These are phyloP conservation scores for Heliconius aoede DNA, from an alignment of 2,888 invertebrate genomes.

Conservation along the genomic window DNA sequence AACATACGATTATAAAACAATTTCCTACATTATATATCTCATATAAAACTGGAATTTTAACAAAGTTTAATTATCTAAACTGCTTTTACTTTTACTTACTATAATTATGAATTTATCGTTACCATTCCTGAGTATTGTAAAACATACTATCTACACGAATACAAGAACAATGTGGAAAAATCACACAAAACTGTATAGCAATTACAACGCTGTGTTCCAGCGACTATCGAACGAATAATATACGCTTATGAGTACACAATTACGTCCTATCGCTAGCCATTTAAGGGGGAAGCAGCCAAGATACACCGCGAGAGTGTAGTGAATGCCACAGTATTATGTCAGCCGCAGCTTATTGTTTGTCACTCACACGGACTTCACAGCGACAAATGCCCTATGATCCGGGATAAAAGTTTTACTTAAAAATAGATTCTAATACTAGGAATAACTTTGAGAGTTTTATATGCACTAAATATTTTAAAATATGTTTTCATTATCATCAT, in stretches of 20 bases:
- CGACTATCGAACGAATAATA: constrained; percentile 71
- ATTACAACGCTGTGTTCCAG: constrained; percentile 71
- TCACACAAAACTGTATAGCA: constrained; percentile 60
- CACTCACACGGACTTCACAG: constrained; percentile 75
- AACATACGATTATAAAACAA: neutral
- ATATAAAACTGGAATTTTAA: too few species aligned
- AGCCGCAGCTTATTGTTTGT: constrained; percentile 73
- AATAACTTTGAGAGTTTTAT: neutral
- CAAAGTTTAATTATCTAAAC: neutral
- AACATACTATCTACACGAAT: constrained; percentile 18
- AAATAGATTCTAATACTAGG: constrained; percentile 36
- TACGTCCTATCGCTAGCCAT: constrained; percentile 79
- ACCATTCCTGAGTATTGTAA: neutral
- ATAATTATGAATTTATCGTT: neutral
- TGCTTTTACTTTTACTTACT: neutral
- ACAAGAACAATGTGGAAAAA: constrained; percentile 37
- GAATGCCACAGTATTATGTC: constrained; percentile 73
- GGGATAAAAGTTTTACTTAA: constrained; percentile 56
- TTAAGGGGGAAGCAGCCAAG: constrained; percentile 62
- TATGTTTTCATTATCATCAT: neutral
- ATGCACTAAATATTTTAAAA: neutral
- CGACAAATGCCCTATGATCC: constrained; percentile 78
- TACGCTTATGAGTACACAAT: constrained; percentile 80
- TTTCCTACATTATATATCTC: neutral
- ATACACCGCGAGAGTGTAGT: constrained; percentile 50